Conservation (phyloP, 2,113 vertebrate genomes). For the Oxyura jamaicensis region DNA sequence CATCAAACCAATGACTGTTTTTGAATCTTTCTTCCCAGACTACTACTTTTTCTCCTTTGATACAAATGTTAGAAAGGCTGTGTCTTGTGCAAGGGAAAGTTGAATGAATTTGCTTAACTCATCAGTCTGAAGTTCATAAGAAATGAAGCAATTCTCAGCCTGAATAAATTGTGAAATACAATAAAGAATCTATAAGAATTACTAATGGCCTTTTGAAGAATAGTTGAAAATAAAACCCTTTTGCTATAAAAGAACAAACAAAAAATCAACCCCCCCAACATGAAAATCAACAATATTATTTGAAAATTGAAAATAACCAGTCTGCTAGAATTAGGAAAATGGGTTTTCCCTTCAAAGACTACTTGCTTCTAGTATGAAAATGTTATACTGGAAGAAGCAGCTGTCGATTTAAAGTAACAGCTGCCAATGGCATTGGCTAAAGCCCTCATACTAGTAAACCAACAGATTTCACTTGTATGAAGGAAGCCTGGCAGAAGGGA, state of each 20-base stretch:
- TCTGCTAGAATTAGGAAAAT: not conserved
- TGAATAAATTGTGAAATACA: not conserved
- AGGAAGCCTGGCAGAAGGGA: not conserved
- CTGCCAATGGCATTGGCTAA: not conserved
- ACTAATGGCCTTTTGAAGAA: not conserved
- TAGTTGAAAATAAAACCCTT: not conserved
- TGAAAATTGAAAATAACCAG: not conserved
- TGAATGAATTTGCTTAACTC: not conserved
- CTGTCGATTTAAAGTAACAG: not conserved
- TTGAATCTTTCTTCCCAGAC: not conserved
- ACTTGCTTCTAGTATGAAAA: not conserved
- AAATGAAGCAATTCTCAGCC: not conserved
- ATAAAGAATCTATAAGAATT: not conserved
- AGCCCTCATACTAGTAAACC: not conserved
- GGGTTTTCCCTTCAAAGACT: not conserved
- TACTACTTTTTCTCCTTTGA: not conserved
- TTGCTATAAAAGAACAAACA: not conserved
- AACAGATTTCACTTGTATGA: not conserved
- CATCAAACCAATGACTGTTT: not conserved
- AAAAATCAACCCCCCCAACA: not conserved
- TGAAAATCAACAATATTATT: not conserved
- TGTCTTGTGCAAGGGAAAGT: not conserved
- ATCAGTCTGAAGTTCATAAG: not conserved
- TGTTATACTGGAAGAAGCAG: not conserved
- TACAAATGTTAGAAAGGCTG: not conserved